These are phyloP conservation scores for Epicampocera succincta DNA, from an alignment of 2,888 invertebrate genomes.

Conservation along the genomic window DNA sequence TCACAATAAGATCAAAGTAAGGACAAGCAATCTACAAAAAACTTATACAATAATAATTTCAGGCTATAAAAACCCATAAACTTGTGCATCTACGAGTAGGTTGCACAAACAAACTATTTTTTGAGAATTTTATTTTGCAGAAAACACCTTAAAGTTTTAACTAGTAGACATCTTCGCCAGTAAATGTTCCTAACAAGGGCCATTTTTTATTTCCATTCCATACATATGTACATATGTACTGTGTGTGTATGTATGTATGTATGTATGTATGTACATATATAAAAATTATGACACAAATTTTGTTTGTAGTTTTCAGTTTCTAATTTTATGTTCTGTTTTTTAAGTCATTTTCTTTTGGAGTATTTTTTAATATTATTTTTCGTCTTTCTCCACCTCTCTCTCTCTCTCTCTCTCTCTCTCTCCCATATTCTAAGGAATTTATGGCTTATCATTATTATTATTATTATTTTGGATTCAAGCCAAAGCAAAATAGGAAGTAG, in stretches of 20 bases:
- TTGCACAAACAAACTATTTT: slow-evolving; percentile 1
- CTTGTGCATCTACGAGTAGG: background rate
- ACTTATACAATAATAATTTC: too few species aligned
- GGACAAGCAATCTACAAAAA: background rate
- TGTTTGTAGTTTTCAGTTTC: slow-evolving; percentile 54
- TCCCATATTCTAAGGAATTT: slow-evolving; percentile 65
- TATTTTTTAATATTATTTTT: slow-evolving; percentile 14
- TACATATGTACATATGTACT: too few species aligned
- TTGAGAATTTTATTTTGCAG: background rate
- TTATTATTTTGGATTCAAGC: slow-evolving; percentile 70
- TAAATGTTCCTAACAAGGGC: background rate
- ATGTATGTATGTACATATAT: slow-evolving; percentile 65
- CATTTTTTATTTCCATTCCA: slow-evolving; percentile 32
- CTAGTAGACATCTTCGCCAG: background rate
- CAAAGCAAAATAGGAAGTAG: slow-evolving; percentile 64
- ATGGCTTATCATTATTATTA: slow-evolving; percentile 71
- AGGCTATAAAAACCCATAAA: background rate
- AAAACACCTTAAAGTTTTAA: slow-evolving; percentile 23
- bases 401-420: slow-evolving; percentile 27
- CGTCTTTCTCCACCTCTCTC: background rate
- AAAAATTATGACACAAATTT: slow-evolving; percentile 63
- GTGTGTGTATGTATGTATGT: too few species aligned
- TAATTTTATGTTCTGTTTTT: slow-evolving; percentile 56
- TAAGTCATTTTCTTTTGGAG: slow-evolving; percentile 9
- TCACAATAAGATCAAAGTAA: slow-evolving; percentile 12